Evolutionary conservation across 2,888 invertebrate genomes (phyloP).

Genomic region (Alsophila aescularia): DNA sequence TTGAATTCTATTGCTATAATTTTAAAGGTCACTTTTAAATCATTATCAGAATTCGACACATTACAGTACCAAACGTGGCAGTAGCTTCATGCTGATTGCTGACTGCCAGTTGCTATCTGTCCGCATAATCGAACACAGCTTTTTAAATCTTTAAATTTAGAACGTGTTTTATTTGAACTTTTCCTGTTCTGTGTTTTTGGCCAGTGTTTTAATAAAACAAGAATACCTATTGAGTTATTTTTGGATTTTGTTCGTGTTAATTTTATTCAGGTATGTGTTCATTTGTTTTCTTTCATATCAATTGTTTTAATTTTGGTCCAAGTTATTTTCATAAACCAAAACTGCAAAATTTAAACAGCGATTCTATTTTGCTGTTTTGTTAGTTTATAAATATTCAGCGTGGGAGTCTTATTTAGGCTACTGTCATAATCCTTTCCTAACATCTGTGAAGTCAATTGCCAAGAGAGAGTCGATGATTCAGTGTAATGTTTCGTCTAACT

Average conservation of each 20-base stretch:
- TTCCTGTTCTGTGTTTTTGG: not conserved
- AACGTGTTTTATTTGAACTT: not conserved
- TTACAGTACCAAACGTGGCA: constrained; percentile 40
- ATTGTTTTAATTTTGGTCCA: not conserved
- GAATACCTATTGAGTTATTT: not conserved
- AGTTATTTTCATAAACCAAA: not conserved
- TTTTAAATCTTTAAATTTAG: constrained; percentile 13
- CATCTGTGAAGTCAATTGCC: constrained; percentile 1
- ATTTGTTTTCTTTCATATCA: constrained; percentile 8
- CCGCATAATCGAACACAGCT: constrained; percentile 43
- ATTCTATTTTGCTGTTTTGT: not conserved
- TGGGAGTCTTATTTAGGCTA: constrained; percentile 17
- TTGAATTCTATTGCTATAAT: constrained; percentile 7
- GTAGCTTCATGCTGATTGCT: constrained; percentile 47
- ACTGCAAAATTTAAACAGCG: not conserved
- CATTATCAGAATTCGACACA: constrained; percentile 30
- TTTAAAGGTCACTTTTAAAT: constrained; percentile 36
- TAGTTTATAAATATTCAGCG: constrained; percentile 11
- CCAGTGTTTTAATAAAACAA: constrained; percentile 5
- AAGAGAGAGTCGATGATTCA: constrained; percentile 15
- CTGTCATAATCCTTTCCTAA: constrained; percentile 5
- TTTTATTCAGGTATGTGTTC: constrained; percentile 7
- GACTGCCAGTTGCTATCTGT: constrained; percentile 47
- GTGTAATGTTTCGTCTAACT: not conserved
- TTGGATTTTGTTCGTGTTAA: constrained; percentile 13